Evolutionary conservation across 1,140 invertebrate species (phyloP).

Genomic region (Drosophila chauvacae): DNA sequence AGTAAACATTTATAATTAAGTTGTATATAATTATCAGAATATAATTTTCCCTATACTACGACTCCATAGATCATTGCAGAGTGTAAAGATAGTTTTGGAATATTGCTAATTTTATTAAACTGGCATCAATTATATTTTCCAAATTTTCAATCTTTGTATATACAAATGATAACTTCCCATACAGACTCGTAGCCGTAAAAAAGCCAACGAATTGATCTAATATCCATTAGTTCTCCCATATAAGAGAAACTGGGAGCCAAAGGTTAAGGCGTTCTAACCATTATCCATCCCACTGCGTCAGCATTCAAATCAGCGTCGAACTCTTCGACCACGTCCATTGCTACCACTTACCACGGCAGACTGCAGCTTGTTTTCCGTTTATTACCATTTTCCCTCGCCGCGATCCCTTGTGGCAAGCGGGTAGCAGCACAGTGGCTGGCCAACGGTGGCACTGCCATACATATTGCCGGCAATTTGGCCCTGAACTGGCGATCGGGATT

Average conservation of each 20-base stretch:
- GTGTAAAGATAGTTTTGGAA: no score
- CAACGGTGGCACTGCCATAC: slow-evolving; percentile 63
- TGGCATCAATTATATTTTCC: neutral
- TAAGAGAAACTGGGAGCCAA: slow-evolving; percentile 1
- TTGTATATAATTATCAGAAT: neutral
- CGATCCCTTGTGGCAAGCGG: slow-evolving; percentile 57
- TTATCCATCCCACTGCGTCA: slow-evolving; percentile 38
- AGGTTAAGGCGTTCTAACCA: slow-evolving; percentile 41
- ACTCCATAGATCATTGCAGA: no score
- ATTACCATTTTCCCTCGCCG: slow-evolving; percentile 27
- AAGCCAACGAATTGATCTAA: neutral
- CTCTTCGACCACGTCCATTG: slow-evolving; percentile 1
- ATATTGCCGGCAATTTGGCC: slow-evolving; percentile 70
- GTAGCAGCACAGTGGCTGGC: slow-evolving; percentile 70
- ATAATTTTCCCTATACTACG: neutral
- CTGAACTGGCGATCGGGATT: slow-evolving; percentile 49
- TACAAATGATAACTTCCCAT: neutral
- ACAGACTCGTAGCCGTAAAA: neutral
- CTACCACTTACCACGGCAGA: slow-evolving; percentile 28
- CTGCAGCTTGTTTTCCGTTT: slow-evolving; percentile 21
- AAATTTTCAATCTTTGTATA: neutral
- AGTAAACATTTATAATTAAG: no score
- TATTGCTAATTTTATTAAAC: no score
- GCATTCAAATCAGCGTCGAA: slow-evolving; percentile 51
- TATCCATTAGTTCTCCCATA: slow-evolving; percentile 10